Evolutionary conservation across 1,140 invertebrate genomes (phyloP).

Genomic region (Lucilia sericata): DNA sequence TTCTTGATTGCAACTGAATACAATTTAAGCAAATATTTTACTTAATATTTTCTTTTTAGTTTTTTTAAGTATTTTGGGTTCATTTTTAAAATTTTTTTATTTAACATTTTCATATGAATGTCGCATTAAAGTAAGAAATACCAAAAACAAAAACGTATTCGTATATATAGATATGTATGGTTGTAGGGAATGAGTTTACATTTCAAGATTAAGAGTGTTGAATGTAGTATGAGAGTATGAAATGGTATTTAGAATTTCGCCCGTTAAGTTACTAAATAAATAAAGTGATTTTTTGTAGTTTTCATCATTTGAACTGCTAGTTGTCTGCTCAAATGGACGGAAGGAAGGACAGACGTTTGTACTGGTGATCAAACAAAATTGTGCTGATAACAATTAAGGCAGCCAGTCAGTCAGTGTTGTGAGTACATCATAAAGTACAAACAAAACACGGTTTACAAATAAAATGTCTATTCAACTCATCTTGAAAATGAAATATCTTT

Average conservation of each 20-base stretch:
- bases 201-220: background rate
- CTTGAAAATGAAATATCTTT: too few species aligned
- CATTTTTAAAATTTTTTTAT: too few species aligned
- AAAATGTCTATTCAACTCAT: background rate
- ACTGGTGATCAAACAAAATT: background rate
- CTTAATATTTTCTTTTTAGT: background rate
- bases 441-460: background rate
- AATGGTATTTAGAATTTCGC: background rate
- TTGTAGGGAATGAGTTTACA: background rate
- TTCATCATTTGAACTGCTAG: too few species aligned
- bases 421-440: background rate
- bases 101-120: background rate
- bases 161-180: background rate
- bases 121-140: constrained; percentile 5
- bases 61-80: too few species aligned
- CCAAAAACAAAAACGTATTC: background rate
- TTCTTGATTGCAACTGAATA: background rate
- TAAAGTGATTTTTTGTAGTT: background rate
- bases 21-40: constrained; percentile 17
- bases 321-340: background rate
- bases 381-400: constrained; percentile 1
- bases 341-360: background rate
- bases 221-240: too few species aligned
- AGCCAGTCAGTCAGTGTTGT: background rate
- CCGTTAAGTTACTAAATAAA: constrained; percentile 6